Percentiles rank a stretch among this genome's conserved stretches.
These are phyloP conservation scores for Phylloscopus whistleri DNA, from an alignment of 2,113 vertebrate genomes.

Conservation along the genomic window DNA sequence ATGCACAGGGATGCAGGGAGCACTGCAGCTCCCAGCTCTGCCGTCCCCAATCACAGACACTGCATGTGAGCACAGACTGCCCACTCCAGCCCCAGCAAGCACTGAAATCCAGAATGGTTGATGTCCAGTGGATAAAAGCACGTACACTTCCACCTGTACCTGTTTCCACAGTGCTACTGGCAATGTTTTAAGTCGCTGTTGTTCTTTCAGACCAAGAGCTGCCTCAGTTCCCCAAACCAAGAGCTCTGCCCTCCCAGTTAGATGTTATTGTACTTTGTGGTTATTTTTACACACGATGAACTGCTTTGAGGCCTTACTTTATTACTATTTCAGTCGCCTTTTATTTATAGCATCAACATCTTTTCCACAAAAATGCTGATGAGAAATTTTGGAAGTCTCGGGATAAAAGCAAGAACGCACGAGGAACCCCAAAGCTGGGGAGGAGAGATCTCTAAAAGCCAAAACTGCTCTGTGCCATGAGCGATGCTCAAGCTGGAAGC, in stretches of 20 bases:
- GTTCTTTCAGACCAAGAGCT: not conserved
- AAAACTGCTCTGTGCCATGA: accelerated
- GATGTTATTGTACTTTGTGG: not conserved
- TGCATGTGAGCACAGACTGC: not conserved
- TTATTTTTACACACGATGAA: not conserved
- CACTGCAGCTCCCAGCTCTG: not conserved
- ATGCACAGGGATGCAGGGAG: accelerated
- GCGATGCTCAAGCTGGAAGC: not conserved
- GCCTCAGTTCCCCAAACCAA: not conserved
- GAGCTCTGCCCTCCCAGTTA: not conserved
- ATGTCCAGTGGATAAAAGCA: not conserved
- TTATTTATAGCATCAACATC: not conserved
- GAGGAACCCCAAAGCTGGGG: not conserved
- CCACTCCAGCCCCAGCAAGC: not conserved
- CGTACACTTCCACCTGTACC: not conserved
- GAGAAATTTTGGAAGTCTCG: not conserved
- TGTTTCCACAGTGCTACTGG: not conserved
- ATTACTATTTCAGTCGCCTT: not conserved
- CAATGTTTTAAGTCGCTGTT: not conserved
- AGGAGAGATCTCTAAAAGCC: not conserved
- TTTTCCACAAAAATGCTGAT: not conserved
- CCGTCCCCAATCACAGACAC: accelerated
- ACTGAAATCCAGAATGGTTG: not conserved
- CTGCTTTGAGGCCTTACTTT: not conserved
- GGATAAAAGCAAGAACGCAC: not conserved